Evolutionary conservation across 2,113 vertebrate species (phyloP).

Genomic region (Cyanistes caeruleus): DNA sequence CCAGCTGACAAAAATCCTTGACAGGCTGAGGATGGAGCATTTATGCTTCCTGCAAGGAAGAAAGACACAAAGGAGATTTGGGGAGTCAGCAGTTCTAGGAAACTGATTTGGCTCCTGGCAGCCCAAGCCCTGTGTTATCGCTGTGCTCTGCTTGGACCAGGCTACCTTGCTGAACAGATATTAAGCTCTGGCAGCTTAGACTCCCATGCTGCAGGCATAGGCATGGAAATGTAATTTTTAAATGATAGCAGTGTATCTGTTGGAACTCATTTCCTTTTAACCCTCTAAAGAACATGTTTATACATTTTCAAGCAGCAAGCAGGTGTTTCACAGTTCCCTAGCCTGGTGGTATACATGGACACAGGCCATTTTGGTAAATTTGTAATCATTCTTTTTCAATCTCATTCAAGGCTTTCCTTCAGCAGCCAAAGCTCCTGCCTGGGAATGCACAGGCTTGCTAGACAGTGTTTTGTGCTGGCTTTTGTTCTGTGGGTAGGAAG

Average conservation of each 20-base stretch:
- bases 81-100: background rate
- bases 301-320: background rate
- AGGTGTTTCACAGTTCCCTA: background rate
- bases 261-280: background rate
- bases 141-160: background rate
- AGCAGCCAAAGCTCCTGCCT: background rate
- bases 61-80: background rate
- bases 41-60: background rate
- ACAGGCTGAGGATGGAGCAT: background rate
- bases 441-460: background rate
- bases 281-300: background rate
- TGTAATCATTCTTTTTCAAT: background rate
- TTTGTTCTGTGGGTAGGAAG: background rate
- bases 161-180: background rate
- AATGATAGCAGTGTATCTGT: background rate
- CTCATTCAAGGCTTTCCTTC: background rate
- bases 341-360: background rate
- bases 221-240: background rate
- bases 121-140: background rate
- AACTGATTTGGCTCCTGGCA: background rate
- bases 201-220: background rate
- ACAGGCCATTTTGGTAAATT: background rate
- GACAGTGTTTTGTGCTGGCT: background rate
- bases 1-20: background rate
- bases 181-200: background rate